These are phyloP conservation scores for Hippopotamus amphibius DNA, from an alignment of 2,113 vertebrate species.

Conservation along the genomic window DNA sequence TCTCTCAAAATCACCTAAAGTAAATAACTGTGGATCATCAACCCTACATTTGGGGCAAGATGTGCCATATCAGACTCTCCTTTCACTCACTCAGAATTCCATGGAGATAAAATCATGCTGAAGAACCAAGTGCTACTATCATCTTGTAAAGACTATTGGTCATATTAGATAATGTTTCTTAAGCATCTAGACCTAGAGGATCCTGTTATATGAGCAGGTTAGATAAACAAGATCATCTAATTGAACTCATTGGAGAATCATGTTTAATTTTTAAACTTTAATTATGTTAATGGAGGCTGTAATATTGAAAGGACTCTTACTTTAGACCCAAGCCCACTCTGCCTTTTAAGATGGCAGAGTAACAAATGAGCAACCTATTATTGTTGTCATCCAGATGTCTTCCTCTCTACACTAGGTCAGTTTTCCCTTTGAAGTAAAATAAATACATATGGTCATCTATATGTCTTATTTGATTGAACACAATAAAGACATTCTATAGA, in stretches of 20 bases:
- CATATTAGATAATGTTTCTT: not conserved
- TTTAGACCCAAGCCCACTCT: not conserved
- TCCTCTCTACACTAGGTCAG: not conserved
- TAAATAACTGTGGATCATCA: not conserved
- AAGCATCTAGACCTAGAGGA: not conserved
- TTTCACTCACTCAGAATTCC: not conserved
- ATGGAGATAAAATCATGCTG: not conserved
- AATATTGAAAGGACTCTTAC: not conserved
- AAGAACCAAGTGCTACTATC: not conserved
- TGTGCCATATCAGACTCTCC: not conserved
- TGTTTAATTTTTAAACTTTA: not conserved
- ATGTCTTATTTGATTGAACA: not conserved
- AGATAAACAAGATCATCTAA: not conserved
- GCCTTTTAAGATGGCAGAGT: not conserved
- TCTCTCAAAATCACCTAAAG: not conserved
- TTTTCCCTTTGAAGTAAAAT: not conserved
- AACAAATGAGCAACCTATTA: not conserved
- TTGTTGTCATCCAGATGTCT: not conserved
- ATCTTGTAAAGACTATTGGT: not conserved
- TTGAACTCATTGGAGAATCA: not conserved
- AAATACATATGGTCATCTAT: not conserved
- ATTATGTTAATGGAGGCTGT: not conserved
- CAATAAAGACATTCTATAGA: not conserved
- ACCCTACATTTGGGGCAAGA: not conserved
- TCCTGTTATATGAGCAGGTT: not conserved